Evolutionary conservation across 53 echinoderm and acorn worm genomes (phyloP), one percentile per base, ranked within the genome.

Genomic region (Temnopleurus reevesii): DNA sequence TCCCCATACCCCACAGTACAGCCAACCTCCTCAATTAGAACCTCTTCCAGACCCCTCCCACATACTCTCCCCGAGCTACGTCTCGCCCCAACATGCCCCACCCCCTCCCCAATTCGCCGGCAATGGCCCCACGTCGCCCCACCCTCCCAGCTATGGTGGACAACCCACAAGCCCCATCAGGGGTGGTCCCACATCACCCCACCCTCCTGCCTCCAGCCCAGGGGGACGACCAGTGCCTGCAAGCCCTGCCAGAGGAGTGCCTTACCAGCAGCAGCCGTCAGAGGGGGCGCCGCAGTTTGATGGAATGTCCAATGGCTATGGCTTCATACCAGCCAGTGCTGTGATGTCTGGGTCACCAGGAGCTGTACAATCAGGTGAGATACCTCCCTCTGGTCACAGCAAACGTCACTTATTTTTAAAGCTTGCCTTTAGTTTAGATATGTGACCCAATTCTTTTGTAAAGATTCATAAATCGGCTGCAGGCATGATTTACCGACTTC

Each of bases 231-330:
- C 55, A 3, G 80, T 80, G 28, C 80, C 80, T 30, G 49, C 5
- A 26, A 80, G 80, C 80, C 80, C 80, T 2, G 46, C 80, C 21
- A 41, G 80, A 41, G 47, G 46, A 30, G 55, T 83, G 83, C 83
- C 83, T 54, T 55, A 83, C 31, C 36, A 47, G 30, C n/a, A n/a
- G n/a, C n/a, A n/a, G n/a, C n/a, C n/a, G n/a, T 8, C 35, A 51
- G 33, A 36, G 57, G 55, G 33, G 83, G 34, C 34, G 3, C 28
- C 12, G 29, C 59, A 41, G 44, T 49, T 8, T 66, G 88, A 65
- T 8, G 88, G 71, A 53, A 46, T 87, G 49, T n/a, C 88, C 71
- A 87, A 87, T 24, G 88, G 88, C 25, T 87, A 87, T 55, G 88
- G 88, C 51, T 87, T 87, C 31, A 19, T 87, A 46, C 88, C 88